Percentiles rank a stretch among this genome's conserved stretches.
phyloP scores from a whole-genome alignment of 2,888 invertebrate genomes.

The Cantharis rufa region DNA sequence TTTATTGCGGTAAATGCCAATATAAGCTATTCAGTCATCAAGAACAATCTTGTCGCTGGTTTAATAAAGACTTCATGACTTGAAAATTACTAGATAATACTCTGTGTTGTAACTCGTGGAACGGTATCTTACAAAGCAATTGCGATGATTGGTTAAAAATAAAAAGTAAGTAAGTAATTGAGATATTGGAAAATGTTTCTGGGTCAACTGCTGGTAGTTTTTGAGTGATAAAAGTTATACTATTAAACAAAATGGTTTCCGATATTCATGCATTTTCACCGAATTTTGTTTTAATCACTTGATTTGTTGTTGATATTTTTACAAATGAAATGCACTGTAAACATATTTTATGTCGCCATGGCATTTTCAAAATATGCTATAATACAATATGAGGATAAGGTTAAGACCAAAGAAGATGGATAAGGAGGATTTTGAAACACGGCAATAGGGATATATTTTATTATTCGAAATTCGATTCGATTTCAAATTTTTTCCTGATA shows the following conservation, averaged over 20 bases:
- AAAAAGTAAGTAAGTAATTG: not conserved
- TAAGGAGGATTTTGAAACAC: no score
- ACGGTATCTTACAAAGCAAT: not conserved
- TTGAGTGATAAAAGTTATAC: not conserved
- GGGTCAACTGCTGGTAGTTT: not conserved
- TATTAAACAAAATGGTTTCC: not conserved
- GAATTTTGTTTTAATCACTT: no score
- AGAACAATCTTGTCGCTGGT: not conserved
- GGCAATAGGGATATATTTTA: no score
- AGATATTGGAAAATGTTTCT: not conserved
- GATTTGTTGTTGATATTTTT: no score
- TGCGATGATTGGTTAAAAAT: not conserved
- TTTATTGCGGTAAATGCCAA: not conserved
- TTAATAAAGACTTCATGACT: not conserved
- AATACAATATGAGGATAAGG: no score
- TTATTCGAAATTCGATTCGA: no score
- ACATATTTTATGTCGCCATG: no score
- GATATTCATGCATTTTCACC: not conserved
- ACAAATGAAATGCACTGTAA: no score
- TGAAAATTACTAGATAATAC: not conserved
- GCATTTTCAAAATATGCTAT: no score
- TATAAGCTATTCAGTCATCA: not conserved
- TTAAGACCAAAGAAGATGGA: no score
- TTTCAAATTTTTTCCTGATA: no score
- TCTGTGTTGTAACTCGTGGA: not conserved